Percentiles rank a stretch among this genome's conserved stretches.
Conservation (phyloP, 2,797 vertebrate genomes). For the Cossypha heuglini region DNA sequence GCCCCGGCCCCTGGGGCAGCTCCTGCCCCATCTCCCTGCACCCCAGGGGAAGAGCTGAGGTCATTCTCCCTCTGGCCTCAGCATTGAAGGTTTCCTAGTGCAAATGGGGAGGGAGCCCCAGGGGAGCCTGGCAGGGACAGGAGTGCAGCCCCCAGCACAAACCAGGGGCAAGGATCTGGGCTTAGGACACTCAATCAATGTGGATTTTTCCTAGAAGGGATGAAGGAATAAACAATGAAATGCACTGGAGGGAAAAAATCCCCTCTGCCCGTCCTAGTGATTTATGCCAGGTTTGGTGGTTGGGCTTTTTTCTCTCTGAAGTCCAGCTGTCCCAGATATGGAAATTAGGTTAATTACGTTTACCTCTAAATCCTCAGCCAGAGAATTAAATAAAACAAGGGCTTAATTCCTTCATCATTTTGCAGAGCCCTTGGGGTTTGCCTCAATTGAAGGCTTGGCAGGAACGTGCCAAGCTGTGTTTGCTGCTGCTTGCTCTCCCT, state of each 20-base stretch:
- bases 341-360: conserved; percentile 72
- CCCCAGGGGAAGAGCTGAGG: not conserved
- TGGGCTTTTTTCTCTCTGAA: not conserved
- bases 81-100: not conserved
- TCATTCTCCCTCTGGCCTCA: not conserved
- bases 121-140: fast-evolving
- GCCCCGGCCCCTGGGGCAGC: not conserved
- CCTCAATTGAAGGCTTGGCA: conserved; percentile 44
- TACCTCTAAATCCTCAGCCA: conserved; percentile 66
- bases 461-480: not conserved
- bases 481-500: not conserved
- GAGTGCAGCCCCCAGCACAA: not conserved
- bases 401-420: conserved; percentile 67
- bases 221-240: not conserved
- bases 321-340: conserved; percentile 69
- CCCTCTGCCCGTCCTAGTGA: not conserved
- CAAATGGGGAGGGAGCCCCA: not conserved
- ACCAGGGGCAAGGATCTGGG: not conserved
- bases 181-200: not conserved
- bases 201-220: not conserved
- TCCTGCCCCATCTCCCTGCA: not conserved
- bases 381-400: conserved; percentile 70
- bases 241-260: not conserved
- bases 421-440: conserved; percentile 51
- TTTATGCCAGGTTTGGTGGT: conserved; percentile 24